Evolutionary conservation across 2,797 vertebrate species (phyloP).

Genomic region (Rhinogobio ventralis): DNA sequence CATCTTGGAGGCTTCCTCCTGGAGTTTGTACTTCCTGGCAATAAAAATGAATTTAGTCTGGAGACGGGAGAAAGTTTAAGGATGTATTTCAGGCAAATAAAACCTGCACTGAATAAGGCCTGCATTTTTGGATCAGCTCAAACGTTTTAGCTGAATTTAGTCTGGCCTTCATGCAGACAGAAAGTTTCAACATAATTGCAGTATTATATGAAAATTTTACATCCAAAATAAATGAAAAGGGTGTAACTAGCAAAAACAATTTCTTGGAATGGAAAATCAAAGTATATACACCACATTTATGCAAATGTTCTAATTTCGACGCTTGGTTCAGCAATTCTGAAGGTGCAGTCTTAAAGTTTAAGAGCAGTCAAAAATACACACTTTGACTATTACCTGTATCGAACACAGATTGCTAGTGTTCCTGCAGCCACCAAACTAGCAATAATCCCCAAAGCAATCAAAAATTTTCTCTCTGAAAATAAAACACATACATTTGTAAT

Average conservation of each 20-base stretch:
- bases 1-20: conserved; percentile 60
- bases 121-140: neutral
- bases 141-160: neutral
- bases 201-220: neutral
- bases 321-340: neutral
- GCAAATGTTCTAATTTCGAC: neutral
- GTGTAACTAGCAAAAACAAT: neutral
- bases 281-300: neutral
- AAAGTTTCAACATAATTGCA: conserved; percentile 1
- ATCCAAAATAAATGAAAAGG: neutral
- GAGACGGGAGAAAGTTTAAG: neutral
- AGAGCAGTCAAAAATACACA: neutral
- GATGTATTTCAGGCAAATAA: neutral
- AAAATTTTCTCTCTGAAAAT: conserved; percentile 57
- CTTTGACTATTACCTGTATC: conserved; percentile 60
- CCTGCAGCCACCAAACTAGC: conserved; percentile 52
- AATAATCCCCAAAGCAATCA: conserved; percentile 58
- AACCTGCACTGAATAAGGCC: neutral
- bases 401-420: conserved; percentile 46
- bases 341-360: neutral
- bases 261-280: neutral
- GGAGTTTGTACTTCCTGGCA: conserved; percentile 64
- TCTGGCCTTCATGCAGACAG: neutral
- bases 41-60: neutral
- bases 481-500: conserved; percentile 39